Conservation (phyloP, 2,797 vertebrate genomes). For the Mastacembelus armatus region DNA sequence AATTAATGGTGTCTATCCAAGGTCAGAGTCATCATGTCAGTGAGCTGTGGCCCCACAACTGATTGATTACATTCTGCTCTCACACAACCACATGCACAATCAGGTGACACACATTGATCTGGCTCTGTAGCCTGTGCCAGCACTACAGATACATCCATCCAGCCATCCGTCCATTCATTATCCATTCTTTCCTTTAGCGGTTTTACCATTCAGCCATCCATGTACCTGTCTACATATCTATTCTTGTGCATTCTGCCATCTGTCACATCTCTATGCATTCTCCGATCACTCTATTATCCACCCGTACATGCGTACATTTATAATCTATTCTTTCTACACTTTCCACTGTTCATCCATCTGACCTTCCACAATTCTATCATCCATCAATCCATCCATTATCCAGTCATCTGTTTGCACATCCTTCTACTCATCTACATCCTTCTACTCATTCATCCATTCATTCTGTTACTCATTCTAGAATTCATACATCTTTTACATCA, state of each 20-base stretch:
- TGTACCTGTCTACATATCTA: neutral
- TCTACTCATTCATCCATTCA: neutral
- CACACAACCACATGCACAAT: conserved; percentile 35
- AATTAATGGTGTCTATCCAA: conserved; percentile 74
- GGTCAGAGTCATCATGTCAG: conserved; percentile 69
- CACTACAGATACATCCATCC: conserved; percentile 11
- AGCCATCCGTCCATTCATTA: neutral
- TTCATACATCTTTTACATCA: too few species aligned
- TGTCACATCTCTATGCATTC: neutral
- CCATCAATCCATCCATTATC: neutral
- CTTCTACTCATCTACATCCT: neutral
- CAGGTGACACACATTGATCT: conserved; percentile 63
- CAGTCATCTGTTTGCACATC: neutral
- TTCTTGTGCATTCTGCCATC: neutral
- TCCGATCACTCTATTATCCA: neutral
- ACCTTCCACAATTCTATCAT: neutral
- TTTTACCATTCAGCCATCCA: neutral
- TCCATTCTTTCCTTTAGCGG: neutral
- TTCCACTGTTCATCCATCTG: neutral
- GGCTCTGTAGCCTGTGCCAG: conserved; percentile 22
- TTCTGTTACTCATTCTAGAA: neutral
- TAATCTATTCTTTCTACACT: neutral
- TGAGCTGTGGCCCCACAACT: conserved; percentile 37
- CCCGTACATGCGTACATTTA: neutral
- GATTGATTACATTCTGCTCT: conserved; percentile 63